phyloP scores from a whole-genome alignment of 1,140 invertebrate genomes.

The Pseudomyrmex cubaensis region DNA sequence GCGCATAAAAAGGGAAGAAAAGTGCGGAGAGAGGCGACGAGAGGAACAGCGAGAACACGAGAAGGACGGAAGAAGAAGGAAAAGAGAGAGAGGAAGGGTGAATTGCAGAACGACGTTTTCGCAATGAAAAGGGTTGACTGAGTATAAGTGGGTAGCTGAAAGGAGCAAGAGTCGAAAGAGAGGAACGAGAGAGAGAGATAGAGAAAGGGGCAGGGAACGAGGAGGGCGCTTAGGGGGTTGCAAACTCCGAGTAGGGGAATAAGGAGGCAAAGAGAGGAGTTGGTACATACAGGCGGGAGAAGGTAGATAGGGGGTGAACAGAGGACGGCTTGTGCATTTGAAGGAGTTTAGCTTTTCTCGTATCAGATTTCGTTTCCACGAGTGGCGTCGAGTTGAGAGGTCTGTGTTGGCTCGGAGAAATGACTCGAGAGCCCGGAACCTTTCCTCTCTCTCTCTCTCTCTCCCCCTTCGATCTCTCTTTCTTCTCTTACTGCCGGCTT shows the following conservation, averaged over 20 bases:
- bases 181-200: conserved; percentile 35
- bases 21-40: conserved; percentile 5
- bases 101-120: conserved; percentile 77
- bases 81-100: conserved; percentile 58
- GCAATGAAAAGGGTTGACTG: conserved; percentile 78
- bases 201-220: not conserved
- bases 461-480: conserved; percentile 23
- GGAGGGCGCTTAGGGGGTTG: conserved; percentile 40
- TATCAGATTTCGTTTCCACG: conserved; percentile 80
- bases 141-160: conserved; percentile 74
- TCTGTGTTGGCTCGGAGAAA: conserved; percentile 79
- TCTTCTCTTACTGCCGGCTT: conserved; percentile 3
- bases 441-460: conserved; percentile 17
- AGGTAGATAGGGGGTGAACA: conserved; percentile 50
- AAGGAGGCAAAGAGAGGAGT: conserved; percentile 8
- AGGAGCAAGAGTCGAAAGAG: conserved; percentile 63
- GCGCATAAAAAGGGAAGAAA: conserved; percentile 19
- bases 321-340: conserved; percentile 76
- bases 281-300: conserved; percentile 31
- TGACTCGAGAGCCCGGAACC: conserved; percentile 79
- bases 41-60: not conserved
- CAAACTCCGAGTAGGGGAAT: conserved; percentile 12
- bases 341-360: conserved; percentile 81
- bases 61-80: not conserved
- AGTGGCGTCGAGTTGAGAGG: conserved; percentile 80